Evolutionary conservation across 2,797 vertebrate genomes (phyloP), one percentile per base, ranked within the genome.

Genomic region (Sebastes umbrosus): DNA sequence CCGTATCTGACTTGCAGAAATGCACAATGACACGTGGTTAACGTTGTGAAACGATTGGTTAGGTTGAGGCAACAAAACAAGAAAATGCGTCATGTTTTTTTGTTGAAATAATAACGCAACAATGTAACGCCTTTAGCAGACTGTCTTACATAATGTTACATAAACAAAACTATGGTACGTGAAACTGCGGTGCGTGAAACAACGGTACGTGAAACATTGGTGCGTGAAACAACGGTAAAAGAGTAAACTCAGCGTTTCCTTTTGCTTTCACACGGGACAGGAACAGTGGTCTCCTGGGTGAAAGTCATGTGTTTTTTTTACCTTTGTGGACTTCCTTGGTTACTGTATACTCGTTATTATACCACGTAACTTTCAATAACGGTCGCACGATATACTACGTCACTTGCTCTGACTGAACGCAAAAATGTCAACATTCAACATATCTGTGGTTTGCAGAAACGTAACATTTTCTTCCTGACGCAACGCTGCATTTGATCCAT

Each of bases 191-290:
- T 32, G 31, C 31, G 3, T 32, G 31, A 32, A 43, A 43, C 39
- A 16, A 43, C 39, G 8, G 10, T 52, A 52, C 20, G 13, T 20
- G 50, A 52, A 36, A 36, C 34, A 20, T 20, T 5, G 16, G 16
- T 50, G 5, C 18, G 46, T 50, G 18, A 20, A 54, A 54, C 50
- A 54, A 54, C 8, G 2, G 8, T 54, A 22, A 54, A 54, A 50
- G 16, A 18, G 43, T 50, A 20, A 50, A 50, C 43, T 50, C 16
- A 50, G 7, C 16, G 7, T 46, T 46, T 46, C 6, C 43, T 46
- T 18, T 46, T 18, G 43, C 14, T 46, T 46, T 46, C 43, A 46
- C 14, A 0, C 0, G 20, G 60, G 60, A 34, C 31, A 63, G 0
- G 6, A 34, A 63, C 8, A 34, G 60, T 4, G 20, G 10, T 8